Evolutionary conservation across 2,888 invertebrate genomes (phyloP).

Genomic region (Erebia palarica): DNA sequence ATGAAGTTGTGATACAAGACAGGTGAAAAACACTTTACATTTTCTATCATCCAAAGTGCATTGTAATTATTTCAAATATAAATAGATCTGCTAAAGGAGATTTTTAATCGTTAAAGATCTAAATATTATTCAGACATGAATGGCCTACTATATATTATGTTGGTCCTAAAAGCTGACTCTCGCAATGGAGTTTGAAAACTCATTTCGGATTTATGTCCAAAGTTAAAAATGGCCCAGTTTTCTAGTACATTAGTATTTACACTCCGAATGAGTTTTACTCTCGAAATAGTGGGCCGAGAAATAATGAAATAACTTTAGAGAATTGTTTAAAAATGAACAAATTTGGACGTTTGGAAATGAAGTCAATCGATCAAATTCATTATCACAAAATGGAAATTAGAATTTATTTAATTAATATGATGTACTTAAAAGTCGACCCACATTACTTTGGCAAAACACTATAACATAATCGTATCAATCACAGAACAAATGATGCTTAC

Average conservation of each 20-base stretch:
- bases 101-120: background rate
- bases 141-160: conserved; percentile 31
- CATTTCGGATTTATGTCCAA: conserved; percentile 41
- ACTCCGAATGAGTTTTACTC: conserved; percentile 23
- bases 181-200: conserved; percentile 37
- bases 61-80: too few species aligned
- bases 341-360: background rate
- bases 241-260: conserved; percentile 38
- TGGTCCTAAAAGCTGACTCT: conserved; percentile 30
- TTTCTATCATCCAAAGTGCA: too few species aligned
- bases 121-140: conserved; percentile 19
- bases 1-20: too few species aligned
- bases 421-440: too few species aligned
- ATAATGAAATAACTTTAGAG: conserved; percentile 16
- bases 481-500: too few species aligned
- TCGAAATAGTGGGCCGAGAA: conserved; percentile 14
- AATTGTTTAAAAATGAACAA: background rate
- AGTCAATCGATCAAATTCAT: background rate
- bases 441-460: too few species aligned
- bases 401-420: too few species aligned
- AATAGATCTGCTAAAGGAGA: too few species aligned
- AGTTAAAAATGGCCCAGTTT: conserved; percentile 38
- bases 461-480: too few species aligned
- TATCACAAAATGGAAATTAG: too few species aligned
- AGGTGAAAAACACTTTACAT: too few species aligned